A percentile compares a stretch with the other conserved stretches of the same genome.
Conservation (phyloP, 2,797 vertebrate species). For the Sebastes minor region DNA sequence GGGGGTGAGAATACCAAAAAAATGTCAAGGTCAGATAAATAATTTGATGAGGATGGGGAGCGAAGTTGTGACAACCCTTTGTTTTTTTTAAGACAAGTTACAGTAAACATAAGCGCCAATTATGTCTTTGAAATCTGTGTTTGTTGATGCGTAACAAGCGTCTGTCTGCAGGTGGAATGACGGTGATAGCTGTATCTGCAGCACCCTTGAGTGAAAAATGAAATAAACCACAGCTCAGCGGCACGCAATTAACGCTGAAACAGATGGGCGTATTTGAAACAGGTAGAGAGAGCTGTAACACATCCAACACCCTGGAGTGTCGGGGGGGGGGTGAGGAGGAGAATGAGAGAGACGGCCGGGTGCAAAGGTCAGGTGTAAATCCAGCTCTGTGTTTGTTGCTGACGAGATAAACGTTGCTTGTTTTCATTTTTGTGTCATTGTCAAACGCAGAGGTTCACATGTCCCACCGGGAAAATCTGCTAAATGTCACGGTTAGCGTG, state of each 20-base stretch:
- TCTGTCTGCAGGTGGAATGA: slow-evolving; percentile 58
- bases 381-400: slow-evolving; percentile 51
- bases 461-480: slow-evolving; percentile 45
- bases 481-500: slow-evolving; percentile 66
- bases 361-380: slow-evolving; percentile 58
- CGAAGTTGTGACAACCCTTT: neutral
- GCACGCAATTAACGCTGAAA: slow-evolving; percentile 53
- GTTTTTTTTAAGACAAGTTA: neutral
- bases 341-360: neutral
- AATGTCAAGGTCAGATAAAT: slow-evolving; percentile 1
- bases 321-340: neutral
- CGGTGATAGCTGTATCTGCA: slow-evolving; percentile 67
- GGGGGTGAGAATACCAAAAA: neutral
- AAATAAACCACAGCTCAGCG: slow-evolving; percentile 55
- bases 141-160: slow-evolving; percentile 45
- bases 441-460: slow-evolving; percentile 35
- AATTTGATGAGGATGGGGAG: neutral
- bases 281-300: slow-evolving; percentile 31
- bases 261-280: slow-evolving; percentile 64
- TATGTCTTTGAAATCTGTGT: slow-evolving; percentile 22
- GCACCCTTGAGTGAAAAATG: slow-evolving; percentile 61
- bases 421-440: slow-evolving; percentile 42
- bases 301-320: neutral
- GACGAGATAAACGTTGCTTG: slow-evolving; percentile 51
- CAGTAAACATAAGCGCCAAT: slow-evolving; percentile 13